phyloP scores from a whole-genome alignment of 2,113 vertebrate species.

The Butorides virescens region DNA sequence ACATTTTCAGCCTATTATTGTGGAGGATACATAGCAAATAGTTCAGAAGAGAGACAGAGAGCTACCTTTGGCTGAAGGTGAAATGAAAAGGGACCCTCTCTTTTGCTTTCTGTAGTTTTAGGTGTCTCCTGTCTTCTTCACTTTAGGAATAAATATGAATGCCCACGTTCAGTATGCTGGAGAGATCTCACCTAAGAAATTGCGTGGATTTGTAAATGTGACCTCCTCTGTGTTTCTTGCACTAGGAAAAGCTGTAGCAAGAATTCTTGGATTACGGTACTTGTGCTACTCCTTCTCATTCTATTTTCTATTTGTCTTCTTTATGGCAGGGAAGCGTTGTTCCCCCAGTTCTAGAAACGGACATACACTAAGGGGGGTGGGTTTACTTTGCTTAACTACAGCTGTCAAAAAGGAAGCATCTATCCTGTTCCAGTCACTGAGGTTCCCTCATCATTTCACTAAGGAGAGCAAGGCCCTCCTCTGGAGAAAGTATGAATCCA shows the following conservation, averaged over 20 bases:
- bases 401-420: not conserved
- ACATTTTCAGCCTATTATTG: not conserved
- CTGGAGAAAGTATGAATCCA: not conserved
- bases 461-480: not conserved
- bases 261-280: conserved; percentile 78
- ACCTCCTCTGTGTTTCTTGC: conserved; percentile 68
- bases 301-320: not conserved
- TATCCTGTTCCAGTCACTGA: not conserved
- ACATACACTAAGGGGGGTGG: not conserved
- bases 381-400: not conserved
- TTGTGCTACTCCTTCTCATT: not conserved
- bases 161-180: conserved; percentile 75
- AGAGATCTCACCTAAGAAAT: conserved; percentile 77
- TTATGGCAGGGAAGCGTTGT: not conserved
- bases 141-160: conserved; percentile 70
- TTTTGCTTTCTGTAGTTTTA: not conserved
- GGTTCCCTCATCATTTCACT: not conserved
- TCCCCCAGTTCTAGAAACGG: not conserved
- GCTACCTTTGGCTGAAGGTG: not conserved
- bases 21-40: not conserved
- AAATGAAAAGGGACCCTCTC: not conserved
- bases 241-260: conserved; percentile 76
- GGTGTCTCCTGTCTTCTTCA: not conserved
- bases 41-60: not conserved
- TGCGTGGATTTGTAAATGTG: conserved; percentile 75